These are phyloP conservation scores for Phrynosoma platyrhinos DNA, from an alignment of 2,113 vertebrate genomes.

Conservation along the genomic window DNA sequence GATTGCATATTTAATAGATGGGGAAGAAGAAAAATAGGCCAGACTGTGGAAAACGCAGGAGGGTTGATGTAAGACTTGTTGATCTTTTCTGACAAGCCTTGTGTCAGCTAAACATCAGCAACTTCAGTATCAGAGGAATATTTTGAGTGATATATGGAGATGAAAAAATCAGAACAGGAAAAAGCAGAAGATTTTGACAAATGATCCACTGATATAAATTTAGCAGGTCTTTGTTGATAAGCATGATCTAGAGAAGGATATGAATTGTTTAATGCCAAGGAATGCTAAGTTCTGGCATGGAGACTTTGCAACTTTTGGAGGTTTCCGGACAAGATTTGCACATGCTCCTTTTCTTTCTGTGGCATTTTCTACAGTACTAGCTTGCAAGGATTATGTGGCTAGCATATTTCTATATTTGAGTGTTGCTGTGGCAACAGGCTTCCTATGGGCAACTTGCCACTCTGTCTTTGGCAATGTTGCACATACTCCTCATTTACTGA, in stretches of 20 bases:
- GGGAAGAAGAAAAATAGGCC: background rate
- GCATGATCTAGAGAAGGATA: background rate
- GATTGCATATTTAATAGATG: background rate
- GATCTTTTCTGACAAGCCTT: background rate
- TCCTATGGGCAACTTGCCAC: background rate
- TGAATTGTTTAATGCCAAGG: no score
- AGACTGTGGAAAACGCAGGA: background rate
- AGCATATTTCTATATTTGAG: conserved; percentile 2
- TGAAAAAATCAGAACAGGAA: background rate
- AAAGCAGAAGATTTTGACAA: background rate
- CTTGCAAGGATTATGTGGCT: background rate
- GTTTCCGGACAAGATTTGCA: background rate
- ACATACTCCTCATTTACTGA: background rate
- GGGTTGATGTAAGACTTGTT: no score
- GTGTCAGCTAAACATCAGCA: background rate
- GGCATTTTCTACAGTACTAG: background rate
- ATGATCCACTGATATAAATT: no score
- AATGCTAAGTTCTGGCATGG: background rate
- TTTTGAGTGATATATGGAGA: background rate
- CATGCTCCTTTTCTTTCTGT: background rate
- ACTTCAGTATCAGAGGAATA: background rate
- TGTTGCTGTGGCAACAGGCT: conserved; percentile 14
- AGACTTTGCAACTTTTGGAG: background rate
- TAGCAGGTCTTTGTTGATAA: background rate
- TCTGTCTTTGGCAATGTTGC: background rate